A percentile compares a stretch with the other conserved stretches of the same genome.
Evolutionary conservation across 2,888 invertebrate species (phyloP).

Genomic region (Belgica antarctica): DNA sequence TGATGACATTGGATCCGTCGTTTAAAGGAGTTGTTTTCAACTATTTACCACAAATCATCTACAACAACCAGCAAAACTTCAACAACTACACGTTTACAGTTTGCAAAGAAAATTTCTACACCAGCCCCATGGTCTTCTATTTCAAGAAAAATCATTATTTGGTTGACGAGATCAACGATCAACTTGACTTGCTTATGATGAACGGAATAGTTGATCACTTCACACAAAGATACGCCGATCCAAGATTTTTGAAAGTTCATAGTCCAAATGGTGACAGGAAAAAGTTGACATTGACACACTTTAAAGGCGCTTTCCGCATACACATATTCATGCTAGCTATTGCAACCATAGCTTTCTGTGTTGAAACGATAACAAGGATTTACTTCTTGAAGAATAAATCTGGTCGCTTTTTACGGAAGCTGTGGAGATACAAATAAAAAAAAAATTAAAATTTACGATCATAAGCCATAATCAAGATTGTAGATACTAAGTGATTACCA

Average conservation of each 20-base stretch:
- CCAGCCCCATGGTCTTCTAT: conserved; percentile 26
- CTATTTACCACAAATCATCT: not conserved
- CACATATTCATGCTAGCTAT: not conserved
- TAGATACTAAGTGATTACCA: no score
- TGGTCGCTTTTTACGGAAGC: no score
- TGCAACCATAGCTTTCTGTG: not conserved
- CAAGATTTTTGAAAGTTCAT: no score
- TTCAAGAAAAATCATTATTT: conserved; percentile 23
- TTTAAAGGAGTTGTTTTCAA: conserved; percentile 23
- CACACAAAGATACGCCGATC: not conserved
- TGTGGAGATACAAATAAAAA: no score
- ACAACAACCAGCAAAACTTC: not conserved
- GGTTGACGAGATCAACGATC: conserved; percentile 9
- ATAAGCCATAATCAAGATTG: no score
- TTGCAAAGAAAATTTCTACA: conserved; percentile 15
- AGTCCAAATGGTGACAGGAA: not conserved
- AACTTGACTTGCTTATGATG: not conserved
- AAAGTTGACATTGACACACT: not conserved
- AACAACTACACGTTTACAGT: conserved; percentile 20
- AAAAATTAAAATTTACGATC: no score
- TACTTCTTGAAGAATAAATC: no score
- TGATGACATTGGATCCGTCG: not conserved
- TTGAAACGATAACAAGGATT: no score
- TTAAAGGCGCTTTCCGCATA: not conserved
- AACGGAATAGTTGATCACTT: conserved; percentile 2